Conservation (phyloP, 92 coral and sea anemone species). For the Muricea muricata region DNA sequence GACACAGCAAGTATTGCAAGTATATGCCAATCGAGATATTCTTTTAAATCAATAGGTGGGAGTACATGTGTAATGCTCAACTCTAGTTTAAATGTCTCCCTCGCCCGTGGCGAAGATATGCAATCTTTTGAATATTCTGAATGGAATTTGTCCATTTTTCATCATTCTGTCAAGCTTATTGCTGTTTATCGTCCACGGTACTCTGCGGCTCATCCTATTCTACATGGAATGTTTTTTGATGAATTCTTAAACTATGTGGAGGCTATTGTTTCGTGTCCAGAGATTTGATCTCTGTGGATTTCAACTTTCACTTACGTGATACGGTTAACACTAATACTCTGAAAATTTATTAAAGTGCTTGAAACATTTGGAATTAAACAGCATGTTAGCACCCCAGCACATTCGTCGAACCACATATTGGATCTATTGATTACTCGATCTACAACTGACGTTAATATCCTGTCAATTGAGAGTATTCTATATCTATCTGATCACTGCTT, state of each 20-base stretch:
- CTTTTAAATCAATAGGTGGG: background rate
- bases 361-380: constrained; percentile 17
- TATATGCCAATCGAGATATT: background rate
- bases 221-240: background rate
- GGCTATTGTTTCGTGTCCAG: constrained; percentile 16
- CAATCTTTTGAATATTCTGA: background rate
- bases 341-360: background rate
- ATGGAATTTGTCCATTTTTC: background rate
- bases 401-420: constrained; percentile 35
- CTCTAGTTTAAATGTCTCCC: background rate
- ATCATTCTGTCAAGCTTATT: background rate
- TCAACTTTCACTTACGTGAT: constrained; percentile 21
- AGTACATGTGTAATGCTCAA: background rate
- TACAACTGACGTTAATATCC: constrained; percentile 3
- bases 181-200: constrained; percentile 25
- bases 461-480: constrained; percentile 17
- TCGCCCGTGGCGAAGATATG: background rate
- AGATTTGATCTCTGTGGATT: constrained; percentile 34
- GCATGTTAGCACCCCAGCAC: constrained; percentile 17
- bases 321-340: background rate
- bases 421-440: constrained; percentile 48
- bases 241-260: constrained; percentile 25
- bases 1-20: background rate
- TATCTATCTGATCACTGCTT: constrained; percentile 48
- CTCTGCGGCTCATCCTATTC: constrained; percentile 27